Conservation (phyloP, 2,797 vertebrate genomes). For the Danio tinwini region DNA sequence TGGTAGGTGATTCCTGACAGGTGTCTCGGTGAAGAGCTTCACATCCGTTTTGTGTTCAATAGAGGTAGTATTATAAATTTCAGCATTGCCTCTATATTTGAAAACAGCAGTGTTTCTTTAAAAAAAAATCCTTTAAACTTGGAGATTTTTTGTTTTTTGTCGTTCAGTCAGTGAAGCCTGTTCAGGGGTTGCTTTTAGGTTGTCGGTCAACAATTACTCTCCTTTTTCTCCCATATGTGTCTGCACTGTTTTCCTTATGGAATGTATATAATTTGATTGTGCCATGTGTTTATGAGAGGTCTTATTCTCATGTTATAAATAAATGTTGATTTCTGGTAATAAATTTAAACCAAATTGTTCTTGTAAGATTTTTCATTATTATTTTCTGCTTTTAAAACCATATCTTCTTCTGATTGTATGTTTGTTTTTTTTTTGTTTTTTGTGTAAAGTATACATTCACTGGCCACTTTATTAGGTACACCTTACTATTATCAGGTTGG, state of each 20-base stretch:
- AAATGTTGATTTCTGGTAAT: slow-evolving; percentile 86
- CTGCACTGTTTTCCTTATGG: slow-evolving; percentile 81
- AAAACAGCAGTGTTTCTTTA: slow-evolving; percentile 85
- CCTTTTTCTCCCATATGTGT: slow-evolving; percentile 71
- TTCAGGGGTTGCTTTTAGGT: slow-evolving; percentile 78
- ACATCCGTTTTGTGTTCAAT: slow-evolving; percentile 84
- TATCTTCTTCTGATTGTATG: too few species aligned
- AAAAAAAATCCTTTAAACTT: slow-evolving; percentile 82
- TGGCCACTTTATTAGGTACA: too few species aligned
- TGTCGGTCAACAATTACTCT: slow-evolving; percentile 65
- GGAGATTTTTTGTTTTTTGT: slow-evolving; percentile 75
- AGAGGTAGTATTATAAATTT: slow-evolving; percentile 49
- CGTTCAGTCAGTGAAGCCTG: slow-evolving; percentile 63
- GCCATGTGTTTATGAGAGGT: slow-evolving; percentile 89
- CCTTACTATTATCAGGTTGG: too few species aligned
- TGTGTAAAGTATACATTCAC: too few species aligned
- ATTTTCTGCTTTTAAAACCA: background rate
- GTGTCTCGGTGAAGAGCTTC: slow-evolving; percentile 77
- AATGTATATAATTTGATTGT: slow-evolving; percentile 91
- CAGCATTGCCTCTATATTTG: slow-evolving; percentile 70
- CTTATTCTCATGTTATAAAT: slow-evolving; percentile 80
- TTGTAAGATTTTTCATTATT: background rate
- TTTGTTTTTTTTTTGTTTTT: too few species aligned
- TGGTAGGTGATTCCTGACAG: slow-evolving; percentile 81
- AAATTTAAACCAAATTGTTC: slow-evolving; percentile 72